phyloP scores from a whole-genome alignment of 2,113 vertebrate species.

The Meriones unguiculatus region DNA sequence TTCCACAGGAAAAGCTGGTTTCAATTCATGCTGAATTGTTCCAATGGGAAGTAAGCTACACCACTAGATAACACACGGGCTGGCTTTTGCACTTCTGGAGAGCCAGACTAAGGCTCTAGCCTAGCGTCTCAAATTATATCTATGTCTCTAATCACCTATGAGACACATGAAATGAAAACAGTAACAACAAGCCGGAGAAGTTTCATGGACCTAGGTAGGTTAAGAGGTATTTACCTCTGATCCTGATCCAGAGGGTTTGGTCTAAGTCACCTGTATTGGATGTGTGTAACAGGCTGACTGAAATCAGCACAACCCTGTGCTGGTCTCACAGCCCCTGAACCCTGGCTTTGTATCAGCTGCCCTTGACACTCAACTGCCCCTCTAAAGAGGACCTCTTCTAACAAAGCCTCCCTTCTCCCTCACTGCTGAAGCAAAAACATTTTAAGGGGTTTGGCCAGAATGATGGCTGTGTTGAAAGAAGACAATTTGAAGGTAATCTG shows the following conservation, averaged over 20 bases:
- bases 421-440: not conserved
- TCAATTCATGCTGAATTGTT: constrained; percentile 59
- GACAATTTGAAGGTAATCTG: constrained; percentile 9
- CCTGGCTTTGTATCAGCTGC: not conserved
- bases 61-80: not conserved
- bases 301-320: not conserved
- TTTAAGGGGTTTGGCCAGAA: constrained; percentile 47
- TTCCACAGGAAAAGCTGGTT: constrained; percentile 71
- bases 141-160: constrained; percentile 32
- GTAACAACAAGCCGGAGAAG: not conserved
- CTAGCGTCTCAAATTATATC: constrained; percentile 14
- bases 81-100: constrained; percentile 3
- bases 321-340: not conserved
- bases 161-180: constrained; percentile 47
- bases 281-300: not conserved
- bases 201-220: not conserved
- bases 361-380: not conserved
- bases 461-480: constrained; percentile 12
- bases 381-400: constrained; percentile 5
- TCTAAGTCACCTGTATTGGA: not conserved
- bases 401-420: constrained; percentile 33
- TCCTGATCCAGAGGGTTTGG: not conserved
- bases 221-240: constrained; percentile 19
- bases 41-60: constrained; percentile 55
- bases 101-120: not conserved